Conservation (phyloP, 2,113 vertebrate genomes). For the Eclectus roratus region DNA sequence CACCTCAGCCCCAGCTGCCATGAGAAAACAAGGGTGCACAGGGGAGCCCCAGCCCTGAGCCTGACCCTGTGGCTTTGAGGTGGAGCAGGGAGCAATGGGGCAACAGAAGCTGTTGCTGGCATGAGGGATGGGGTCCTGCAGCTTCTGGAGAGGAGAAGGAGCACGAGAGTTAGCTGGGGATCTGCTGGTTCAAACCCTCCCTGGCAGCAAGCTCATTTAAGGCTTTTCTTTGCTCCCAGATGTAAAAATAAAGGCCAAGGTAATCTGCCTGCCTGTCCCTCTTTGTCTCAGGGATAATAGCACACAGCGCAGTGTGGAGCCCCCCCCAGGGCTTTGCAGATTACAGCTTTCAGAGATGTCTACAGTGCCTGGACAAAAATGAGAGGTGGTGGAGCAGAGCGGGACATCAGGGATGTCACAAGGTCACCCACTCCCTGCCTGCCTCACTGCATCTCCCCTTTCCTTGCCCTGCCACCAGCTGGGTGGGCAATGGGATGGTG, state of each 20-base stretch:
- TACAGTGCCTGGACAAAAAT: slow-evolving; percentile 27
- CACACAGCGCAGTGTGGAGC: background rate
- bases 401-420: background rate
- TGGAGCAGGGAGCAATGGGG: background rate
- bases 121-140: background rate
- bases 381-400: slow-evolving; percentile 22
- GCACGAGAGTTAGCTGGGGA: background rate
- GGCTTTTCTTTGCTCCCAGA: slow-evolving; percentile 23
- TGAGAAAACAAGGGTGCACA: background rate
- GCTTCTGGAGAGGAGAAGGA: background rate
- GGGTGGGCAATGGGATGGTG: background rate
- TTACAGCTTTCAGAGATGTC: slow-evolving; percentile 44
- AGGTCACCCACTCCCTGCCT: background rate
- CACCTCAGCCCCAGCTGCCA: too few relatives aligned
- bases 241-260: slow-evolving; percentile 59
- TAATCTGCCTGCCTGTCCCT: slow-evolving; percentile 51
- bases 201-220: background rate
- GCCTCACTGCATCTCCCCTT: background rate
- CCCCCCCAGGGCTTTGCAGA: slow-evolving; percentile 49
- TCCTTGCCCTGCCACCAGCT: background rate
- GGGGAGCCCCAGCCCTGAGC: background rate
- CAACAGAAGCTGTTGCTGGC: fast-evolving
- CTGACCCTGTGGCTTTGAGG: background rate
- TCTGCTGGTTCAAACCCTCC: background rate
- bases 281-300: slow-evolving; percentile 57